phyloP scores from a whole-genome alignment of 2,113 vertebrate genomes.

The Nothocercus julius region DNA sequence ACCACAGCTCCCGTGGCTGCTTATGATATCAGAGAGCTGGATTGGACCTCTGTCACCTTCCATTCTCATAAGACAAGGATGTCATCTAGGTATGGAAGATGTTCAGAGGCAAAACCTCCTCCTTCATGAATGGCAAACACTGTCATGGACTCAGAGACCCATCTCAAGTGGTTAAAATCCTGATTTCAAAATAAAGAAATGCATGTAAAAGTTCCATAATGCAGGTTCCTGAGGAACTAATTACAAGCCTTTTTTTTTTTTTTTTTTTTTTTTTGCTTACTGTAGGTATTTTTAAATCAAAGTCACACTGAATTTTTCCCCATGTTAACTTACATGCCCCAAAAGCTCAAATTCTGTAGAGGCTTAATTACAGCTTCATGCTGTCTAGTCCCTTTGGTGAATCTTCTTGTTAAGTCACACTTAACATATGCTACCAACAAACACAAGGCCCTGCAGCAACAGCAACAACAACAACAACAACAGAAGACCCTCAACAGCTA shows the following conservation, averaged over 20 bases:
- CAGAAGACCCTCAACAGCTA: constrained; percentile 19
- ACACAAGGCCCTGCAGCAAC: constrained; percentile 39
- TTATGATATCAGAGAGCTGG: not conserved
- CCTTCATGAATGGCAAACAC: not conserved
- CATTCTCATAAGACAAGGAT: not conserved
- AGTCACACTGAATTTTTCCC: constrained; percentile 12
- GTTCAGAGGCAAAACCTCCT: not conserved
- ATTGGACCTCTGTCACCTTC: not conserved
- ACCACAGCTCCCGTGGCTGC: not conserved
- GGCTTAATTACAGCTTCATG: constrained; percentile 53
- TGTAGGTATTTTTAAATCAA: not conserved
- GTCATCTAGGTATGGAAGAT: not conserved
- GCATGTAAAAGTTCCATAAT: not conserved
- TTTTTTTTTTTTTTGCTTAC: constrained; percentile 28
- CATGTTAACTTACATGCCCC: constrained; percentile 29
- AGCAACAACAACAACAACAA: not conserved
- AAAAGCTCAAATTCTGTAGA: constrained; percentile 28
- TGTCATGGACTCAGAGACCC: not conserved
- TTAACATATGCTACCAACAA: constrained; percentile 45
- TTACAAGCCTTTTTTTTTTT: constrained; percentile 16
- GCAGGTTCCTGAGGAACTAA: not conserved
- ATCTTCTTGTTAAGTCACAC: not conserved
- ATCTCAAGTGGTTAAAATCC: not conserved
- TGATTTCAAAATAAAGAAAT: not conserved
- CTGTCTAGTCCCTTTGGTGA: constrained; percentile 36